Conservation (phyloP, 2,797 vertebrate genomes). For the Synanceia verrucosa region DNA sequence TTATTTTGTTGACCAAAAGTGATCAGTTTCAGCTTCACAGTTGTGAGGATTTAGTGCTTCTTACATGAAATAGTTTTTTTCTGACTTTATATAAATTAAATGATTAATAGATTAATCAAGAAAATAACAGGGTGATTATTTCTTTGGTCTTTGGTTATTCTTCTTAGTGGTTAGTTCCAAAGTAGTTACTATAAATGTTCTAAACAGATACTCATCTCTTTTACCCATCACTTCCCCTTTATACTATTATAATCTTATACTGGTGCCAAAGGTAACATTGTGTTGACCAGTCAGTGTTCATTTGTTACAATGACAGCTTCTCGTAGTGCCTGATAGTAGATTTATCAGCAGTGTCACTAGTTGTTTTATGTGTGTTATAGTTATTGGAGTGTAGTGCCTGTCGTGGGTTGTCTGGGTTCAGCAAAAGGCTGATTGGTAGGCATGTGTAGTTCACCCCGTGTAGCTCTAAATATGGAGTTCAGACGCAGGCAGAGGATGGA, state of each 20-base stretch:
- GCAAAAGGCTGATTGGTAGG: constrained; percentile 69
- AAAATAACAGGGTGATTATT: background rate
- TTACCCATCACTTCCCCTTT: background rate
- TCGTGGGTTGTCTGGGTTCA: constrained; percentile 57
- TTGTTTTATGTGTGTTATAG: background rate
- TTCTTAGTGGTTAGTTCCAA: background rate
- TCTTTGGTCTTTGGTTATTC: too few species aligned
- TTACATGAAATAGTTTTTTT: background rate
- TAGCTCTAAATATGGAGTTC: constrained; percentile 86
- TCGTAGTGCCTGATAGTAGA: background rate
- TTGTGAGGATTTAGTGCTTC: background rate
- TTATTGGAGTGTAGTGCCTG: constrained; percentile 11
- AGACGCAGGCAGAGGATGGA: constrained; percentile 73
- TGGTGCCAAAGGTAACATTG: background rate
- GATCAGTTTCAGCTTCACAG: background rate
- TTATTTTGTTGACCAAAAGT: background rate
- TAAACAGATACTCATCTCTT: background rate
- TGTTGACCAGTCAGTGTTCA: background rate
- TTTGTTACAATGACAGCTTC: background rate
- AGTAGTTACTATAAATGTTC: too few species aligned
- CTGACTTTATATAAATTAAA: background rate
- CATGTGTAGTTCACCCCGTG: constrained; percentile 72
- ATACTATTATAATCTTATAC: background rate
- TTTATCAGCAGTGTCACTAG: background rate
- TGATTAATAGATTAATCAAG: background rate